Evolutionary conservation across 2,797 vertebrate species (phyloP).

Genomic region (Hybognathus amarus): DNA sequence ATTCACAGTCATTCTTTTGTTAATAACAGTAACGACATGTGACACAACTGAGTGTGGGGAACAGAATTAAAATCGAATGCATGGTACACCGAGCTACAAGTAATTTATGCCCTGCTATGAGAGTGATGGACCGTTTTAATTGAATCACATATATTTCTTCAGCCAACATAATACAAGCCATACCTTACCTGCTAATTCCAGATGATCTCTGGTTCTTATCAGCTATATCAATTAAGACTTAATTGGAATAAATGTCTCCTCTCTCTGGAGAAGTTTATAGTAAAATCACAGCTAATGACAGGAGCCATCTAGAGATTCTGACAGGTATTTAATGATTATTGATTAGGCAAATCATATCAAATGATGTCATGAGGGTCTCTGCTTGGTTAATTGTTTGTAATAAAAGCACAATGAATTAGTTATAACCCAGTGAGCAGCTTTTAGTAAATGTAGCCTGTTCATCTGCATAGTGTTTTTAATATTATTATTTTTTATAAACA

Average conservation of each 20-base stretch:
- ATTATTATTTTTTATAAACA: not conserved
- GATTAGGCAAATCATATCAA: slow-evolving; percentile 66
- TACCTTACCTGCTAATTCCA: slow-evolving; percentile 70
- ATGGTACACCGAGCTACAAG: slow-evolving; percentile 56
- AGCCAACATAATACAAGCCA: slow-evolving; percentile 69
- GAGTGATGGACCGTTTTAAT: slow-evolving; percentile 80
- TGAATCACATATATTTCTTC: slow-evolving; percentile 74
- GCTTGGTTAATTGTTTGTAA: slow-evolving; percentile 36
- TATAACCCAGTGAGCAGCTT: not conserved
- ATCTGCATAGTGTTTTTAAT: not conserved
- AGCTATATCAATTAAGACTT: slow-evolving; percentile 80
- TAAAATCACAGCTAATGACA: slow-evolving; percentile 73
- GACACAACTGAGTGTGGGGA: slow-evolving; percentile 64
- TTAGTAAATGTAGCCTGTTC: not conserved
- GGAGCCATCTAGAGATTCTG: slow-evolving; percentile 68
- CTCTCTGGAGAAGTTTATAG: slow-evolving; percentile 73
- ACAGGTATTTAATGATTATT: slow-evolving; percentile 80
- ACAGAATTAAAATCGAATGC: slow-evolving; percentile 49
- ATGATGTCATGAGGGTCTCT: slow-evolving; percentile 21
- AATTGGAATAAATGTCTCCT: slow-evolving; percentile 80
- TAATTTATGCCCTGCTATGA: slow-evolving; percentile 72
- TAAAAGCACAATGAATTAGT: not conserved
- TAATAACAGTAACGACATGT: slow-evolving; percentile 70
- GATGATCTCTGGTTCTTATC: slow-evolving; percentile 80
- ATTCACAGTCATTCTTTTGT: slow-evolving; percentile 67